Percentiles rank a stretch among this genome's conserved stretches.
These are phyloP conservation scores for Telenomus remus DNA, from an alignment of 1,140 invertebrate species.

Conservation along the genomic window DNA sequence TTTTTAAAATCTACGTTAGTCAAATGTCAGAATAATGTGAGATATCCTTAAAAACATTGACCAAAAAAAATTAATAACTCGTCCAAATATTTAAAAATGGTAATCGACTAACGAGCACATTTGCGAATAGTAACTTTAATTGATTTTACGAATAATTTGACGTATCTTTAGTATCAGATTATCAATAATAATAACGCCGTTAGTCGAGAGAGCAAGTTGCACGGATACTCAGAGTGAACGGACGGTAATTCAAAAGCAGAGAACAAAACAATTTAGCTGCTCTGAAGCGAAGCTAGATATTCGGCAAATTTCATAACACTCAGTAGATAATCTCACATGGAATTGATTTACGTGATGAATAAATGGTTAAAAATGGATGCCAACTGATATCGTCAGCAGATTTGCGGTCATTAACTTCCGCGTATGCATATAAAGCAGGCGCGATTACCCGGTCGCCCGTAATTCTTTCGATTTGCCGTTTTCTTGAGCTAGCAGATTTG, in stretches of 20 bases:
- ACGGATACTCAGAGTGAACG: slow-evolving; percentile 53
- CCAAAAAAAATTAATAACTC: too few relatives aligned
- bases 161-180: slow-evolving; percentile 42
- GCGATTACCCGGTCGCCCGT: slow-evolving; percentile 39
- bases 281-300: slow-evolving; percentile 43
- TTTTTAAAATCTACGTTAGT: too few relatives aligned
- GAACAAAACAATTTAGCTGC: slow-evolving; percentile 8
- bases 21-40: too few relatives aligned
- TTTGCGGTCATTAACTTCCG: slow-evolving; percentile 63
- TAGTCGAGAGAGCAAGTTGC: slow-evolving; percentile 37
- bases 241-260: slow-evolving; percentile 27
- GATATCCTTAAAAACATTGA: too few relatives aligned
- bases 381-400: slow-evolving; percentile 19
- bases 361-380: slow-evolving; percentile 19
- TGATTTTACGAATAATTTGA: slow-evolving; percentile 42
- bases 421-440: slow-evolving; percentile 40
- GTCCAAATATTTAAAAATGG: too few relatives aligned
- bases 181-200: slow-evolving; percentile 43
- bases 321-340: slow-evolving; percentile 28
- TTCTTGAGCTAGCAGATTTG: slow-evolving; percentile 54
- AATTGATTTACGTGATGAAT: slow-evolving; percentile 37
- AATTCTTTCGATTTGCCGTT: slow-evolving; percentile 61
- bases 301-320: slow-evolving; percentile 39
- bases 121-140: too few relatives aligned
- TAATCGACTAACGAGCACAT: too few relatives aligned